Evolutionary conservation across 2,888 invertebrate genomes (phyloP), one percentile per base, ranked within the genome.

Genomic region (Caenorhabditis macrosperma): DNA sequence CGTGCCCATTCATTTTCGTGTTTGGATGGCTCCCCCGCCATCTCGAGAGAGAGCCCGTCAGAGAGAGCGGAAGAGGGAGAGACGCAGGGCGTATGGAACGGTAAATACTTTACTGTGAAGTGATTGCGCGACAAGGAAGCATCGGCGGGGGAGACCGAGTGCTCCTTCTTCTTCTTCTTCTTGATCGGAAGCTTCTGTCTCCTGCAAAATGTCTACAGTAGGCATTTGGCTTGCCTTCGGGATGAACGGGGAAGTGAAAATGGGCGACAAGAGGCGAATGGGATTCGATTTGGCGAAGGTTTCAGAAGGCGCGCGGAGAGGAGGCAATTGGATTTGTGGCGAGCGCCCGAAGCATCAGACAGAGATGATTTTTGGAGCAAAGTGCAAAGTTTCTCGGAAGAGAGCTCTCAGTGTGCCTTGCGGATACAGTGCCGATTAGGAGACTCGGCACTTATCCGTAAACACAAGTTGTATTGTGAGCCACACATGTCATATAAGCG

Each of bases 51-150:
- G 17, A 72, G 57, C 35, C 41, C n/a, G 64, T 0, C 63, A 48
- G 64, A 57, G 24, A 61, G 41, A 38, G 15, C 15, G 24, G 50
- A n/a, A 69, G 69, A 69, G 38, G 26, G 17, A 17, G 9, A 41
- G 15, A 41, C 41, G 10, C 12, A 12, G 41, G 41, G 5, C 15
- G 46, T n/a, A 60, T 41, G 59, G 60, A 57, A 72, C 72, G 72
- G 72, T 63, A 72, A 72, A 72, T 72, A 72, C 35, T 55, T 44
- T 33, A 46, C 63, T 64, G 72, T 72, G 72, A 72, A 72, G 72
- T 72, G 38, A 35, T 41, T 35, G 38, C 24, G 38, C 46, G 22
- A 46, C 46, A 46, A 10, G 17, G 20, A 38, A 38, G 24, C 48
- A n/a, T 6, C 17, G 17, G 9, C 2, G 9, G 46, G 6, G 17